phyloP scores from a whole-genome alignment of 1,140 invertebrate species.

The Phymastichus coffea region DNA sequence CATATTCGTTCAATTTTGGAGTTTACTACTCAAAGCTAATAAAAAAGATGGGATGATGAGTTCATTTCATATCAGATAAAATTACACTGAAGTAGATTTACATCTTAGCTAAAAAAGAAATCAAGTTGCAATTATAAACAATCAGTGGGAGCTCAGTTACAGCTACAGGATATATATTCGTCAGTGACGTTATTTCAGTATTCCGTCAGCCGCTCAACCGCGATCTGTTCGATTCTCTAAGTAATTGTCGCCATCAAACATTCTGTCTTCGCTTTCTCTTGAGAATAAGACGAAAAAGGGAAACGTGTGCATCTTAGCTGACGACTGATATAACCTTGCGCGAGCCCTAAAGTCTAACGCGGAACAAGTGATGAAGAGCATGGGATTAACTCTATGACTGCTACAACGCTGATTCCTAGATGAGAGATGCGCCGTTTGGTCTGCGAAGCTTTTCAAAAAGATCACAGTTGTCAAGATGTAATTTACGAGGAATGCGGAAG shows the following conservation, averaged over 20 bases:
- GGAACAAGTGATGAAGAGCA: constrained; percentile 39
- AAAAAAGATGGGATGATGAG: too few species aligned
- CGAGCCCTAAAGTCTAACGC: constrained; percentile 7
- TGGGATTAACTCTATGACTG: constrained; percentile 45
- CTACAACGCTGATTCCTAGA: constrained; percentile 37
- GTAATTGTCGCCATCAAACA: constrained; percentile 54
- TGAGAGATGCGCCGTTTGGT: too few species aligned
- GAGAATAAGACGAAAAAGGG: not conserved
- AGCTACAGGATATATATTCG: constrained; percentile 48
- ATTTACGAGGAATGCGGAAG: too few species aligned
- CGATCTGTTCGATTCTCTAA: constrained; percentile 53
- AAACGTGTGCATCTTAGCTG: too few species aligned
- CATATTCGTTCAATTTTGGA: too few species aligned
- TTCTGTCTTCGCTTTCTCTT: constrained; percentile 43
- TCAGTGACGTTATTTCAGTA: constrained; percentile 56
- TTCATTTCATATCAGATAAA: too few species aligned
- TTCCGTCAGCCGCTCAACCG: constrained; percentile 45
- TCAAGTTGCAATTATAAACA: too few species aligned
- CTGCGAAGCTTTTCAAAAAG: too few species aligned
- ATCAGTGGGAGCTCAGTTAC: constrained; percentile 19
- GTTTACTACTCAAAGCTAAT: too few species aligned
- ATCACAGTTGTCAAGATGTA: too few species aligned
- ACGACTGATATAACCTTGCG: constrained; percentile 7
- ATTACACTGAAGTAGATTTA: too few species aligned
- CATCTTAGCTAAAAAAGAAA: too few species aligned